phyloP scores from a whole-genome alignment of 2,888 invertebrate genomes.

The Drosophila seclusa region DNA sequence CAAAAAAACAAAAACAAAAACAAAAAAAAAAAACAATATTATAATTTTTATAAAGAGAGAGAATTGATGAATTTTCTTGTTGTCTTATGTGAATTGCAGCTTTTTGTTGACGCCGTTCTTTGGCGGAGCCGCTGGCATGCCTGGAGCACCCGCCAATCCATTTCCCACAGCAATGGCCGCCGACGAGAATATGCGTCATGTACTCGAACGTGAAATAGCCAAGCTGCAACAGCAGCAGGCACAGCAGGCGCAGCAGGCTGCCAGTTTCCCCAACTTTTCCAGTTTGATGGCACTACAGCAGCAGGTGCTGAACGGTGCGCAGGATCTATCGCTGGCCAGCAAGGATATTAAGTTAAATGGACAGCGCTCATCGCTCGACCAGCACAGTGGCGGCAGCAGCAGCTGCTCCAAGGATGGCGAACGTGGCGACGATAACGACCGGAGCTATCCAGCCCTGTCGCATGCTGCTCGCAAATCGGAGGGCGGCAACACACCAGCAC shows the following conservation, averaged over 20 bases:
- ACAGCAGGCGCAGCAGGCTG: conserved; percentile 61
- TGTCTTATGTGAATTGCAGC: conserved; percentile 83
- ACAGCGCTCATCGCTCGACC: conserved; percentile 81
- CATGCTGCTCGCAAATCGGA: conserved; percentile 90
- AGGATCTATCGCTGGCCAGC: conserved; percentile 92
- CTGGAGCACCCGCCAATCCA: conserved; percentile 76
- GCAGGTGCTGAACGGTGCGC: conserved; percentile 89
- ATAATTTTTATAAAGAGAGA: too few species aligned
- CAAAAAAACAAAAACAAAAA: background rate
- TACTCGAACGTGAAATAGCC: conserved; percentile 95
- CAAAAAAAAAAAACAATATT: background rate
- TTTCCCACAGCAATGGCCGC: conserved; percentile 84
- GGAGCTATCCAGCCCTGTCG: conserved; percentile 39
- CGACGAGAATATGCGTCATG: conserved; percentile 95
- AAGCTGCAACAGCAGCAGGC: conserved; percentile 89
- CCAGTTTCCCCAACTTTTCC: conserved; percentile 86
- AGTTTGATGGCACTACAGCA: conserved; percentile 92
- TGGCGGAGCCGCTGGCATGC: conserved; percentile 86
- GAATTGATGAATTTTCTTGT: background rate
- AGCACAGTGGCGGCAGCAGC: conserved; percentile 60
- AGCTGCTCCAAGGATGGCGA: conserved; percentile 78
- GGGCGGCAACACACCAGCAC: conserved; percentile 87
- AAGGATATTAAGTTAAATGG: conserved; percentile 85
- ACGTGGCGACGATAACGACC: conserved; percentile 53
- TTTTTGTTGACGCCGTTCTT: conserved; percentile 94